Conservation (phyloP, 2,113 vertebrate genomes). For the Chionis minor region DNA sequence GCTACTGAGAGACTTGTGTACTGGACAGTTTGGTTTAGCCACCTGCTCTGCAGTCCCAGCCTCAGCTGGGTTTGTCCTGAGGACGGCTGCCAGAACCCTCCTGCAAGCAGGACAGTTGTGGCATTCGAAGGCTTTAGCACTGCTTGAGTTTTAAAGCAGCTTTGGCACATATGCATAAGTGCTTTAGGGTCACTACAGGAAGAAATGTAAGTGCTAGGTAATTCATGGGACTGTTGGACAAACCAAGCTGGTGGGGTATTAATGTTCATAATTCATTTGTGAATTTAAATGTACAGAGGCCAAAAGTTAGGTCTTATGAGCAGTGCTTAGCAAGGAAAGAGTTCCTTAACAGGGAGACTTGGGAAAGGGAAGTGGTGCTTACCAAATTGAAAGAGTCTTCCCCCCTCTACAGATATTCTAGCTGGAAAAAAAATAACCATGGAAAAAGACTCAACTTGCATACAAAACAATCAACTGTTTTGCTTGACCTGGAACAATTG, state of each 20-base stretch:
- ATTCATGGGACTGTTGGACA: background rate
- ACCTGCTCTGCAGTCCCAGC: fast-evolving
- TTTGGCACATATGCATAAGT: background rate
- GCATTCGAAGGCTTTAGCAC: background rate
- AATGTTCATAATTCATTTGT: background rate
- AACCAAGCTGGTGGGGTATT: background rate
- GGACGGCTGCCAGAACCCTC: background rate
- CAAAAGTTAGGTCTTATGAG: background rate
- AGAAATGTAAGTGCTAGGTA: background rate
- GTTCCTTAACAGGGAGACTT: background rate
- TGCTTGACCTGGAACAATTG: background rate
- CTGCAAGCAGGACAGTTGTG: background rate
- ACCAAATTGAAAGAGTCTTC: background rate
- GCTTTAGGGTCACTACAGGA: background rate
- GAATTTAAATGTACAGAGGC: background rate
- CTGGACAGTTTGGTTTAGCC: background rate
- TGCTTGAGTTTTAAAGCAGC: background rate
- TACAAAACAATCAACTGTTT: background rate
- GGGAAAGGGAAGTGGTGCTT: background rate
- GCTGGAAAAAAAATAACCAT: background rate
- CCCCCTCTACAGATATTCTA: background rate
- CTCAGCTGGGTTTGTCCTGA: background rate
- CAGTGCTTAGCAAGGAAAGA: background rate
- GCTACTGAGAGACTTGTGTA: background rate
- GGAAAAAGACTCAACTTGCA: background rate